These are phyloP conservation scores for Eristalis arbustorum DNA, from an alignment of 2,888 invertebrate genomes.

Conservation along the genomic window DNA sequence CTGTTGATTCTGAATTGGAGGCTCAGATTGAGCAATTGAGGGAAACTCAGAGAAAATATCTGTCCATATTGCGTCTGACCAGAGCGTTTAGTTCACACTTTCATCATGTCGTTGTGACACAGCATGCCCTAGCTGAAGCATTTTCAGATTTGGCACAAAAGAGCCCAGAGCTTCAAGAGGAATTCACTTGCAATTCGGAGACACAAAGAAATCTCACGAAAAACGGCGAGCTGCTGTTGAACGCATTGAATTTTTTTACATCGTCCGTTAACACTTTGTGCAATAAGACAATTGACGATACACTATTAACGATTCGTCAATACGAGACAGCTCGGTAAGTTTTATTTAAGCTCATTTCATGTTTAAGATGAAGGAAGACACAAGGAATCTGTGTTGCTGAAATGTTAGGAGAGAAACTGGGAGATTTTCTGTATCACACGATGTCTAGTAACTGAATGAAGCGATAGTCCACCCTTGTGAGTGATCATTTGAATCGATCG, in stretches of 20 bases:
- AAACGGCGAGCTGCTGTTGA: conserved; percentile 95
- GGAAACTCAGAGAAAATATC: conserved; percentile 96
- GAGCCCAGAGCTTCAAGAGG: conserved; percentile 96
- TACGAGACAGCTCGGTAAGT: conserved; percentile 83
- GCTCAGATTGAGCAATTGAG: conserved; percentile 94
- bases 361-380: not conserved
- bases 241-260: conserved; percentile 97
- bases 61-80: conserved; percentile 91
- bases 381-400: not conserved
- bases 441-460: too few relatives aligned
- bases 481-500: too few relatives aligned
- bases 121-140: conserved; percentile 94
- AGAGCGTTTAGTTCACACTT: conserved; percentile 93
- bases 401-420: not conserved
- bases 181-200: conserved; percentile 97
- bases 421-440: too few relatives aligned
- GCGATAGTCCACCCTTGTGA: too few relatives aligned
- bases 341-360: not conserved
- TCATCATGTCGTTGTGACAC: conserved; percentile 91
- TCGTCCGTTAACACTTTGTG: conserved; percentile 97
- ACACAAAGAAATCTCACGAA: conserved; percentile 95
- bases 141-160: conserved; percentile 98
- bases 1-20: conserved; percentile 95
- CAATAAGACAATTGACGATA: conserved; percentile 99
- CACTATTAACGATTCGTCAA: conserved; percentile 84